Conservation (phyloP, 2,113 vertebrate species). For the Thinocorus orbignyianus region DNA sequence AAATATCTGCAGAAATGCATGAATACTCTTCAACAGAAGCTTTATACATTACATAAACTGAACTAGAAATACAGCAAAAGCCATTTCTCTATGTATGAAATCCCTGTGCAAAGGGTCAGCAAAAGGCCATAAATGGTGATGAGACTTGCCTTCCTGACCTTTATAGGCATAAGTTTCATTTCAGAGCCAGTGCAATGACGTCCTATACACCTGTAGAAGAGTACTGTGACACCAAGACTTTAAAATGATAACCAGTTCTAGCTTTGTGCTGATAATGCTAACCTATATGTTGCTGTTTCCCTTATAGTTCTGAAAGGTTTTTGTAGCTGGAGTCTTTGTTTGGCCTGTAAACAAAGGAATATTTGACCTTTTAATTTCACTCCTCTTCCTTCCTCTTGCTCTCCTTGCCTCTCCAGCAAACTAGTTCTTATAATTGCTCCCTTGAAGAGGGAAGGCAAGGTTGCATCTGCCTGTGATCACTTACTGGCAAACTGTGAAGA, state of each 20-base stretch:
- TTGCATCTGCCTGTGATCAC: not conserved
- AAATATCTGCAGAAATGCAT: not conserved
- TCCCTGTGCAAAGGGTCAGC: not conserved
- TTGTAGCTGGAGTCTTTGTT: not conserved
- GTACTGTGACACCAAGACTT: not conserved
- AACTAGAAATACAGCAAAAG: constrained; percentile 4
- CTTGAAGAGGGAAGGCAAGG: not conserved
- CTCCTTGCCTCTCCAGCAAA: not conserved
- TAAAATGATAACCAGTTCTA: not conserved
- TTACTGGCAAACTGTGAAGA: not conserved
- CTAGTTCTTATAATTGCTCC: not conserved
- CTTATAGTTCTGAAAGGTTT: not conserved
- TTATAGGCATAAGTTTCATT: not conserved
- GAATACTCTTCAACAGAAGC: not conserved
- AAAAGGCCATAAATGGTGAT: not conserved
- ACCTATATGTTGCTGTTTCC: not conserved
- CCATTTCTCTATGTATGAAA: not conserved
- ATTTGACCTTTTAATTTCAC: not conserved
- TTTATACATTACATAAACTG: constrained; percentile 7
- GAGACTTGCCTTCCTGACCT: not conserved
- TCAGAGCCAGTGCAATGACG: not conserved
- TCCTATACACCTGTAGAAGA: not conserved
- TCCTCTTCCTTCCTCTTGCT: not conserved
- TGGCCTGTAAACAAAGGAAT: not conserved
- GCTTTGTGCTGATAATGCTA: not conserved